Evolutionary conservation across 2,888 invertebrate genomes (phyloP).

Genomic region (Tinea trinotella): DNA sequence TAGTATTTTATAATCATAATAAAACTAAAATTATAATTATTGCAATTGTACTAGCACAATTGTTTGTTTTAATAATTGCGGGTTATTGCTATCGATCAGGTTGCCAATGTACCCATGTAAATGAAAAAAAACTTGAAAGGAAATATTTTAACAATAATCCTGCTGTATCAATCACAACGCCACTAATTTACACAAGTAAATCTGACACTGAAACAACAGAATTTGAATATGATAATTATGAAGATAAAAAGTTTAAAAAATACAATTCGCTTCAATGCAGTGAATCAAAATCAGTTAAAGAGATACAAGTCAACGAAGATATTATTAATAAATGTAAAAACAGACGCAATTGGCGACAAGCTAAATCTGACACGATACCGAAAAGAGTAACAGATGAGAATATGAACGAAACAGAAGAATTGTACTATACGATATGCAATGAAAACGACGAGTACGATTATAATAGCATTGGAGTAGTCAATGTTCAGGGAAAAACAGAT

Average conservation of each 20-base stretch:
- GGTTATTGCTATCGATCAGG: constrained; percentile 34
- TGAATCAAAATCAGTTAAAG: constrained; percentile 28
- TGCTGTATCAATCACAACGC: constrained; percentile 54
- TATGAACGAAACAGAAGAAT: too few species aligned
- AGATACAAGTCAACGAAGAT: constrained; percentile 34
- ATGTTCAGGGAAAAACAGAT: too few species aligned
- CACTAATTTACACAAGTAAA: constrained; percentile 48
- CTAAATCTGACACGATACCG: background rate
- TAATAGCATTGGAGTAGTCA: too few species aligned
- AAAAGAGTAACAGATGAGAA: too few species aligned
- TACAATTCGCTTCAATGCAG: background rate
- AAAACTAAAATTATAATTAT: constrained; percentile 30
- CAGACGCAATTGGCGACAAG: constrained; percentile 44
- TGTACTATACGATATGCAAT: too few species aligned
- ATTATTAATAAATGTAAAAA: constrained; percentile 55
- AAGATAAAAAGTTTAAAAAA: constrained; percentile 32
- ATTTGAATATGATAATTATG: constrained; percentile 41
- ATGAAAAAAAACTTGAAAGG: constrained; percentile 37
- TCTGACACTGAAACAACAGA: constrained; percentile 46
- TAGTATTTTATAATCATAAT: constrained; percentile 7
- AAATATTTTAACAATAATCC: constrained; percentile 47
- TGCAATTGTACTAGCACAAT: constrained; percentile 36
- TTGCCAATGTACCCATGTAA: constrained; percentile 32
- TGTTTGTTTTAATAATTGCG: constrained; percentile 42
- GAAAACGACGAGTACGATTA: too few species aligned